phyloP scores from a whole-genome alignment of 2,888 invertebrate species.

The Parasteatoda lunata region DNA sequence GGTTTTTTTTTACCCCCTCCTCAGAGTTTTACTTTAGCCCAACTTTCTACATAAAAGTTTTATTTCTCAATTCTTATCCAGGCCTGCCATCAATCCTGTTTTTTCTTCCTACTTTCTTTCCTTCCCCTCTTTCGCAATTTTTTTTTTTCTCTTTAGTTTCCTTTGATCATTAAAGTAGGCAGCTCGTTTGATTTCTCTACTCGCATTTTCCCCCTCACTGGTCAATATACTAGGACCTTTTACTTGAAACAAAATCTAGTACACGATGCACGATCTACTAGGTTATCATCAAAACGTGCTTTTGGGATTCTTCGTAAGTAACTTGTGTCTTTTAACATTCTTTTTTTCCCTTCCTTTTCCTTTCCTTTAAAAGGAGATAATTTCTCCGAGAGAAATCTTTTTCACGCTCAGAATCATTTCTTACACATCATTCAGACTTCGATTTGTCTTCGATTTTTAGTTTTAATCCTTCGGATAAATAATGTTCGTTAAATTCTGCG shows the following conservation, averaged over 20 bases:
- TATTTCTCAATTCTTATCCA: conserved; percentile 42
- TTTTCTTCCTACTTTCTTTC: neutral
- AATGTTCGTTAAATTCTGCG: neutral
- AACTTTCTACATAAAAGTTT: conserved; percentile 45
- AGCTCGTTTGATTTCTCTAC: conserved; percentile 50
- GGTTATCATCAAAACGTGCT: conserved; percentile 62
- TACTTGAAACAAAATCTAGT: conserved; percentile 64
- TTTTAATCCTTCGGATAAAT: conserved; percentile 22
- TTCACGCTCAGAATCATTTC: conserved; percentile 23
- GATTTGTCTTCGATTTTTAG: conserved; percentile 13
- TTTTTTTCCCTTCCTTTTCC: conserved; percentile 25
- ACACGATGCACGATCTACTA: conserved; percentile 57
- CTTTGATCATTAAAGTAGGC: conserved; percentile 61
- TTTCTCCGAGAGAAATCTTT: conserved; percentile 40
- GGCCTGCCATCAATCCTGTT: conserved; percentile 39
- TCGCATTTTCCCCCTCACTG: conserved; percentile 56
- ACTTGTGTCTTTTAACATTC: conserved; percentile 37
- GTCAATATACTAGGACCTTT: conserved; percentile 53
- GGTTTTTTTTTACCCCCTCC: neutral
- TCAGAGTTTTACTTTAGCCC: conserved; percentile 24
- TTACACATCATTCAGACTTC: conserved; percentile 30
- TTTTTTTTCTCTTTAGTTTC: conserved; percentile 32
- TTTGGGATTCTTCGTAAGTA: conserved; percentile 46
- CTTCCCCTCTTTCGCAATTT: too few species aligned
- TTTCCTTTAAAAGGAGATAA: conserved; percentile 21